Percentiles rank a stretch among this genome's conserved stretches.
Conservation (phyloP, 2,888 invertebrate genomes). For the Sphinx pinastri region DNA sequence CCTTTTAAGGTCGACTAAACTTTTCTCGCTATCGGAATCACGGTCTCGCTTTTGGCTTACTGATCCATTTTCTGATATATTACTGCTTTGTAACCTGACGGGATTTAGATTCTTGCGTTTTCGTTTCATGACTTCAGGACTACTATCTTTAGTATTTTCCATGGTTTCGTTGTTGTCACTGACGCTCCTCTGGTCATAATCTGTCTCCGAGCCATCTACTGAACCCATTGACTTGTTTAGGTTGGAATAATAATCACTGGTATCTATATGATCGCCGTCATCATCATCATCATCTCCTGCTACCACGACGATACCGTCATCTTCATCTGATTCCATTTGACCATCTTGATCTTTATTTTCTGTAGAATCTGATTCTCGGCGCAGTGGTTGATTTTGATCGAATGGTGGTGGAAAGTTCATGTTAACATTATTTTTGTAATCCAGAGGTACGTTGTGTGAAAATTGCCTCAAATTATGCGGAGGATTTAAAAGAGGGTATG, state of each 20-base stretch:
- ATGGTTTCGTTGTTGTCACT: conserved; percentile 70
- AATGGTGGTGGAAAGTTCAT: conserved; percentile 65
- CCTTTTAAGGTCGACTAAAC: conserved; percentile 66
- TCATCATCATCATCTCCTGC: conserved; percentile 91
- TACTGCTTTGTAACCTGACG: conserved; percentile 87
- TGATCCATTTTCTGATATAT: conserved; percentile 49
- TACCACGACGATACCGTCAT: conserved; percentile 91
- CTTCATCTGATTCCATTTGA: conserved; percentile 88
- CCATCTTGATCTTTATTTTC: conserved; percentile 84
- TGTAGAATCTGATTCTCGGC: conserved; percentile 67
- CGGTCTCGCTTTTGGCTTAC: conserved; percentile 51
- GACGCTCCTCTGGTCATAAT: conserved; percentile 73
- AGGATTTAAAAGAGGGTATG: conserved; percentile 90
- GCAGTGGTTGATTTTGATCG: conserved; percentile 68
- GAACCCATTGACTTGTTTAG: conserved; percentile 72
- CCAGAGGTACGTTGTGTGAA: conserved; percentile 74
- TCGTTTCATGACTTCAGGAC: conserved; percentile 87
- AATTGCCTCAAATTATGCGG: conserved; percentile 86
- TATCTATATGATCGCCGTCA: conserved; percentile 83
- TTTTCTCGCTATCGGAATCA: conserved; percentile 57
- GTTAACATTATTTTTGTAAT: conserved; percentile 77
- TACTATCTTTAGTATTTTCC: conserved; percentile 80
- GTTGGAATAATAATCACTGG: conserved; percentile 74
- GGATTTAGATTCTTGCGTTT: conserved; percentile 96
- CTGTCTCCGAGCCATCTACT: conserved; percentile 73